Evolutionary conservation across 2,888 invertebrate species (phyloP), one percentile per base, ranked within the genome.

Genomic region (Cantharis flavilabris): DNA sequence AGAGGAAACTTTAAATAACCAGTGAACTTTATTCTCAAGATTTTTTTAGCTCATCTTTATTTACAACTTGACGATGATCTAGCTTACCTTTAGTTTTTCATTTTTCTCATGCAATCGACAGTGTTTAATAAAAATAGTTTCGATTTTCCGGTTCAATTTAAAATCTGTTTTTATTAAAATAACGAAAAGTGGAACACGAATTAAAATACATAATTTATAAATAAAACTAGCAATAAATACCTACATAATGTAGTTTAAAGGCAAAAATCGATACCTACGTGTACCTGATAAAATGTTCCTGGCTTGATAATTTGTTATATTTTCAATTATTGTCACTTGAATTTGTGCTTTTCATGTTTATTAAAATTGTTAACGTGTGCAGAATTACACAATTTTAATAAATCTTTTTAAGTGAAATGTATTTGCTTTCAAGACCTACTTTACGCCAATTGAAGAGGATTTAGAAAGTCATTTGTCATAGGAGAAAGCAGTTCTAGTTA

Each of bases 401-500:
- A 49, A 49, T 49, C 49, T 49, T 13, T 33, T 49, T 49, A 49
- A 49, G 49, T 49, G 49, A 49, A 49, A 49, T 49, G 49, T 49
- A 20, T 28, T 64, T 67, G 67, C 49, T 30, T 33, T 67, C 30
- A 49, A 77, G 73, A 77, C 76, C 77, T 77, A 77, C 77, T 77
- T 77, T 70, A 64, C 23, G 33, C 33, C 70, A 71, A 62, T 70
- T 26, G 64, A 75, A 72, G 71, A 71, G 78, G 30, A 63, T 76
- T 77, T 78, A 78, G 78, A 78, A 78, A 78, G 78, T 78, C 77
- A 71, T 49, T 78, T 64, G 73, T 18, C 28, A 72, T 30, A 26
- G 72, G 76, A 78, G 80, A 76, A 79, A 77, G 78, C 76, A 76
- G 76, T 75, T 73, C 74, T 69, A 73, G 67, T 72, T 64, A 73